phyloP scores from a whole-genome alignment of 1,140 invertebrate genomes.

The Neuroterus valhalla region DNA sequence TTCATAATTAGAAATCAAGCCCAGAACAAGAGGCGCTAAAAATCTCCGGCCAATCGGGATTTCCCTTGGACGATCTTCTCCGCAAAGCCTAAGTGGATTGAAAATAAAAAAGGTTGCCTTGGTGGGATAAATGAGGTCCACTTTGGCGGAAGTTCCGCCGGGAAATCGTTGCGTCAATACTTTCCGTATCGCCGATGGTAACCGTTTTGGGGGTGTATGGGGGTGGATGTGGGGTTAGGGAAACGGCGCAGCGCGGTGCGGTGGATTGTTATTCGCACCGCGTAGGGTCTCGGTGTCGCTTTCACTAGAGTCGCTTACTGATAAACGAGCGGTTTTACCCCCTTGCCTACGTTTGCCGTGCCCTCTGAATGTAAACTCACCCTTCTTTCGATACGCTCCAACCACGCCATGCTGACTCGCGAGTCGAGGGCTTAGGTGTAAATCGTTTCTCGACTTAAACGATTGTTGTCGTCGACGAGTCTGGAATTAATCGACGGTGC shows the following conservation, averaged over 20 bases:
- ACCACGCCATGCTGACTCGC: constrained; percentile 32
- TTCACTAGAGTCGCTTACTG: constrained; percentile 73
- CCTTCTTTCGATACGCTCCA: constrained; percentile 56
- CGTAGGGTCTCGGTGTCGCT: constrained; percentile 72
- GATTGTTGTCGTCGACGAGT: constrained; percentile 62
- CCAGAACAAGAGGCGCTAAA: not conserved
- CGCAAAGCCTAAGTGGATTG: constrained; percentile 64
- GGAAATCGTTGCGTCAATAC: constrained; percentile 54
- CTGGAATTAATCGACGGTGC: constrained; percentile 59
- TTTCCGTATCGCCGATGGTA: constrained; percentile 50
- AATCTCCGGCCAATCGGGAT: not conserved
- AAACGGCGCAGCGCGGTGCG: constrained; percentile 3
- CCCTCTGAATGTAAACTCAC: constrained; percentile 69
- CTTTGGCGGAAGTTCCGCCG: constrained; percentile 30
- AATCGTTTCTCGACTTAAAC: constrained; percentile 65
- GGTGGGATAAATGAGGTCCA: constrained; percentile 60
- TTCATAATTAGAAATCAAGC: not conserved
- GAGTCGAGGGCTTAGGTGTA: constrained; percentile 49
- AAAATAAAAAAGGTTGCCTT: constrained; percentile 60
- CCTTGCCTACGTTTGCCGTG: constrained; percentile 43
- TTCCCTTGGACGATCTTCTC: not conserved
- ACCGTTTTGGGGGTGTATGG: constrained; percentile 42
- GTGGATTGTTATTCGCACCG: constrained; percentile 71
- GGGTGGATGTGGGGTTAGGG: constrained; percentile 1
- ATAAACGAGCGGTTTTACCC: constrained; percentile 73